Base-by-base conservation (phyloP, 2,113 vertebrate species). In the Clinocottus analis region DNA sequence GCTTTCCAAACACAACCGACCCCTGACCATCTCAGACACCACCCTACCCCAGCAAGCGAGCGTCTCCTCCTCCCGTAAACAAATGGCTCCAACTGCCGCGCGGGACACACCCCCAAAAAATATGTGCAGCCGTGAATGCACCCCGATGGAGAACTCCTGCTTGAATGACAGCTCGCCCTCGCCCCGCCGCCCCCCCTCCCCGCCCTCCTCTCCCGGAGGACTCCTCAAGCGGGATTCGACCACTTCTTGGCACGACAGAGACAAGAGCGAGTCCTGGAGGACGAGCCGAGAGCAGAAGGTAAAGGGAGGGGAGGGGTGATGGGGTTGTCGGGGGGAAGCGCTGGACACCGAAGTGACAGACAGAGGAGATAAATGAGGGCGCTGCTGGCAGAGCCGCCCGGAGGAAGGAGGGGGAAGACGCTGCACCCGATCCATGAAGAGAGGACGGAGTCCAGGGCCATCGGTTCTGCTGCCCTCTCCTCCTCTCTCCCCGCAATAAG, bases 341-440 rank as follows among this genome's bases (percentile, higher is more conserved):
- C n/a, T n/a, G n/a, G n/a, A n/a, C n/a, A n/a, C n/a, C n/a, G n/a
- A n/a, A n/a, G n/a, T n/a, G n/a, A n/a, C n/a, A n/a, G n/a, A n/a
- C n/a, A n/a, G n/a, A 58, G 45, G 75, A 39, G 61, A 81, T 75
- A 63, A 87, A 83, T 69, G 72, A 86, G 74, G 13, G 7, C n/a
- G n/a, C n/a, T 1, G 72, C 64, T 75, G 75, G 72, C 81, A 84
- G 68, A 49, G 1, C 77, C 76, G 67, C 17, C 35, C 14, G 0
- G 25, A 70, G 55, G 64, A 77, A 68, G 62, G 37, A 79, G 14
- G 41, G 76, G 70, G 79, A 83, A n/a, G n/a, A 76, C 69, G 59
- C 79, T 78, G 80, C 71, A 84, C 49, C 29, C n/a, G n/a, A 47
- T 51, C 85, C 82, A 89, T 85, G 84, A 87, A 87, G 73, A 91